Conservation (phyloP, 2,113 vertebrate species). For the Motacilla alba region DNA sequence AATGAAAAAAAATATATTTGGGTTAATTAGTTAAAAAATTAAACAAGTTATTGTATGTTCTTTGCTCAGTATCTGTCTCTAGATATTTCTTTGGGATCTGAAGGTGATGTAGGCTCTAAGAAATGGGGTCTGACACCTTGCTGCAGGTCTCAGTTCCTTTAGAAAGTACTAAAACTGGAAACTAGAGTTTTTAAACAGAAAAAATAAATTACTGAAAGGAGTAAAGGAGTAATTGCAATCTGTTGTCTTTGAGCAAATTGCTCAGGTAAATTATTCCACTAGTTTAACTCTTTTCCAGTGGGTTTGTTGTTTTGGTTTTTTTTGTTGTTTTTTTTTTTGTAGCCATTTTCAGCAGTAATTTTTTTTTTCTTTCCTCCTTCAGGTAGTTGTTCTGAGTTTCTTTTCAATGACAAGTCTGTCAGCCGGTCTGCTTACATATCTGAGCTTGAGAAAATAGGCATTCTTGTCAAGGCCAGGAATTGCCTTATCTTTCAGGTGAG, state of each 20-base stretch:
- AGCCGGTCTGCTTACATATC: conserved; percentile 74
- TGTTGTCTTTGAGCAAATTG: background rate
- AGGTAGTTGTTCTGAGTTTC: conserved; percentile 84
- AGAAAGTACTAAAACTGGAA: background rate
- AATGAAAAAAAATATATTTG: background rate
- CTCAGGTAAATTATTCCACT: background rate
- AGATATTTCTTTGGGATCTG: background rate
- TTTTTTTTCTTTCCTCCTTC: background rate
- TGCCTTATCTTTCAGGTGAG: conserved; percentile 94
- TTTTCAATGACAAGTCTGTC: conserved; percentile 72
- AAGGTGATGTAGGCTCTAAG: background rate
- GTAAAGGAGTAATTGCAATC: background rate
- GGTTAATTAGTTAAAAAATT: background rate
- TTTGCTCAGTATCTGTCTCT: background rate
- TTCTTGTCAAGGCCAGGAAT: conserved; percentile 88
- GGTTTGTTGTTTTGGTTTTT: no score
- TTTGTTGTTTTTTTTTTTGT: background rate
- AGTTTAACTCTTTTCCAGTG: background rate
- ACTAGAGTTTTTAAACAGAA: background rate
- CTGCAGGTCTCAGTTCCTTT: background rate
- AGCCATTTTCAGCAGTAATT: background rate
- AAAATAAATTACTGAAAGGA: background rate
- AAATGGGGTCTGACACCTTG: background rate
- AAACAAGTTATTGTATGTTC: background rate
- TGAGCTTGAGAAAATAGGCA: conserved; percentile 84